Evolutionary conservation across 2,113 vertebrate species (phyloP), one percentile per base, ranked within the genome.

Genomic region (Rana temporaria): DNA sequence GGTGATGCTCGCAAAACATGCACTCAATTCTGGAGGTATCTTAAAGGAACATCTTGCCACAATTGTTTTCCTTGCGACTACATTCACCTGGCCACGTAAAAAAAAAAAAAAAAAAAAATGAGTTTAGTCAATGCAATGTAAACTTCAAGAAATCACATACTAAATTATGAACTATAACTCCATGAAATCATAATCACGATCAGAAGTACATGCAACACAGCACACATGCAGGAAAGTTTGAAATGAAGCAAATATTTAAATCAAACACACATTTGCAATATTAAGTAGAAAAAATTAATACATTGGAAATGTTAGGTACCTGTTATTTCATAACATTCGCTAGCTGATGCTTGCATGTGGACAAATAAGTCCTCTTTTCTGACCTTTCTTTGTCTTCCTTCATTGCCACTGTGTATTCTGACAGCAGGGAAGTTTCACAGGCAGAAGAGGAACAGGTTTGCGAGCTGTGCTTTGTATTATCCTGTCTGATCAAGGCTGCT

Each of bases 1-100:
- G 79, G 86, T 85, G 85, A 64, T 85, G 85, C 81, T 84, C 86
- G 82, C 73, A 81, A 79, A 32, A 55, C 2, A 72, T 84, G 85
- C 75, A 84, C 63, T 63, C 85, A 82, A 30, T 71, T 82, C 80
- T 86, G 73, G 66, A 64, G 53, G 17, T 64, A 63, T 89, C 86
- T 88, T 86, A 83, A 87, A 88, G 78, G 87, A 62, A 84, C 81
- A 88, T 76, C 42, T 56, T 17, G 60, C 81, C 85, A 88, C 20
- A 71, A 79, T 5, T 0, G 3, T 90, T 87, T 90, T 87, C 67
- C 85, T 85, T 69, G 57, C 60, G 32, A 0, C 60, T 72, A 84
- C 74, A 11, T 77, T 8, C 76, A 26, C 3, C 34, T 16, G 55
- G 63, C n/a, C 84, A 84, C 68, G 86, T 85, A 85, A 83, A 83